Conservation (phyloP, 2,113 vertebrate genomes). For the Periophthalmus modestus region DNA sequence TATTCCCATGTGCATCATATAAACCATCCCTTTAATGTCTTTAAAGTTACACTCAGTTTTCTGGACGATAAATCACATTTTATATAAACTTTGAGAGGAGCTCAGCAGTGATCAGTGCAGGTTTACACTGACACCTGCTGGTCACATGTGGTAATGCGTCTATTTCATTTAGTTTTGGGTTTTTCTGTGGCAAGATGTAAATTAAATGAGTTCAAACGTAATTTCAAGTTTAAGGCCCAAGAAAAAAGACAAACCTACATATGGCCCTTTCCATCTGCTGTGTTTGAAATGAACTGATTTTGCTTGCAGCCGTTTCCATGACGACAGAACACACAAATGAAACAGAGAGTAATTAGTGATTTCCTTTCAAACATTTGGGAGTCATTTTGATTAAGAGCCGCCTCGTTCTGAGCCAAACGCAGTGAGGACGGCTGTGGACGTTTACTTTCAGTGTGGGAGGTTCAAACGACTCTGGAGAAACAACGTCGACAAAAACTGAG, state of each 20-base stretch:
- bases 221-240: too few species aligned
- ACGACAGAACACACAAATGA: not conserved
- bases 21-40: not conserved
- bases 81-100: not conserved
- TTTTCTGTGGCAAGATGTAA: too few species aligned
- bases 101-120: slow-evolving; percentile 10
- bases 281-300: not conserved
- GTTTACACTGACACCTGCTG: slow-evolving; percentile 46
- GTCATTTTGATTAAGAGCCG: not conserved
- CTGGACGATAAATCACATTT: not conserved
- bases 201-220: too few species aligned
- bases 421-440: not conserved
- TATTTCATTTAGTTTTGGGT: too few species aligned
- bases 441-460: not conserved
- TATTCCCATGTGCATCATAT: not conserved
- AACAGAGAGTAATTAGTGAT: not conserved
- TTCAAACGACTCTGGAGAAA: too few species aligned
- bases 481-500: too few species aligned
- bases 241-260: too few species aligned
- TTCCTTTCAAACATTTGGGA: not conserved
- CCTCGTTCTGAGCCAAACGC: not conserved
- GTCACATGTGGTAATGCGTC: not conserved
- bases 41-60: not conserved
- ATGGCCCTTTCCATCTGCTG: not conserved
- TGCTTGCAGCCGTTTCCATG: not conserved